A percentile compares a stretch with the other conserved stretches of the same genome.
Evolutionary conservation across 2,888 invertebrate species (phyloP).

Genomic region (Rhogogaster chlorosoma): DNA sequence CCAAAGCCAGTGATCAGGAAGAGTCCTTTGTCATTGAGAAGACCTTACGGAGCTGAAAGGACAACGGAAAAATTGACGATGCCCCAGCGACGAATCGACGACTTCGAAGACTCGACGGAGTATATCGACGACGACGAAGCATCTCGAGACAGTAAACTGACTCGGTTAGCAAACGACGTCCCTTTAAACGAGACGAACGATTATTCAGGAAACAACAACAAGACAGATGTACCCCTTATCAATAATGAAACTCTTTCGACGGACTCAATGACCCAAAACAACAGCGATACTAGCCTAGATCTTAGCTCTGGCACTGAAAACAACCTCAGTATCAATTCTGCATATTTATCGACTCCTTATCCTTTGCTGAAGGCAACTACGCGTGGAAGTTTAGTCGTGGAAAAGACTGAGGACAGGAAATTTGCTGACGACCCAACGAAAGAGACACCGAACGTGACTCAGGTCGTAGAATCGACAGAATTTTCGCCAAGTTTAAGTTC

Average conservation of each 20-base stretch:
- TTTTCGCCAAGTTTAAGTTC: neutral
- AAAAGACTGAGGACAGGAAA: neutral
- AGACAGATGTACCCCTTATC: neutral
- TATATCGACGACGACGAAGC: conserved; percentile 22
- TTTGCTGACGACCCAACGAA: neutral
- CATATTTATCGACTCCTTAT: conserved; percentile 57
- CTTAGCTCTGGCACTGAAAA: neutral
- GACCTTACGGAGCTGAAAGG: conserved; percentile 51
- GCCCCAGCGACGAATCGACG: conserved; percentile 33
- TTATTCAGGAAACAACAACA: neutral
- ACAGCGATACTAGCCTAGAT: neutral
- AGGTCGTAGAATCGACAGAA: neutral
- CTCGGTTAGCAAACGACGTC: conserved; percentile 27
- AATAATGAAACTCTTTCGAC: neutral
- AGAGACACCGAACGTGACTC: conserved; percentile 35
- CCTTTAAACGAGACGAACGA: neutral
- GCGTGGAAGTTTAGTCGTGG: neutral
- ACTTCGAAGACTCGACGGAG: conserved; percentile 51
- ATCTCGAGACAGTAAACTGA: conserved; percentile 5
- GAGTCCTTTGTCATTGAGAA: conserved; percentile 65
- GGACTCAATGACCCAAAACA: neutral
- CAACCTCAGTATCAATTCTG: neutral
- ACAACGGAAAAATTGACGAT: conserved; percentile 14
- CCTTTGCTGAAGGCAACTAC: conserved; percentile 57
- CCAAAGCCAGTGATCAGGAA: conserved; percentile 73